Conservation (phyloP, 2,888 invertebrate species). For the Eucera pruinosa region DNA sequence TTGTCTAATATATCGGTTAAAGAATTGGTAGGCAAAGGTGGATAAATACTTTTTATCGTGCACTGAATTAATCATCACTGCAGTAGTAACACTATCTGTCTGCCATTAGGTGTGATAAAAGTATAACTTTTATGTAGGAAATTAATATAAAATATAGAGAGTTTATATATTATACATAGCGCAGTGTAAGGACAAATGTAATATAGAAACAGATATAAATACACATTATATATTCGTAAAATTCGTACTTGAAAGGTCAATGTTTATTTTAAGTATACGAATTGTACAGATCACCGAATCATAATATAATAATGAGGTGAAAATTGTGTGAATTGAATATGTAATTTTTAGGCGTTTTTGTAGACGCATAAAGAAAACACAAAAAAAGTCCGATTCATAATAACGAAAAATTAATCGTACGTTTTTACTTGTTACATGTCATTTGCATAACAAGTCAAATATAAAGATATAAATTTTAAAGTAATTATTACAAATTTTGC, state of each 20-base stretch:
- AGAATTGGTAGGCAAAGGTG: conserved; percentile 14
- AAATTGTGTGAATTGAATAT: conserved; percentile 32
- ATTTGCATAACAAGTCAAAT: conserved; percentile 18
- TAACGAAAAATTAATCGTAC: conserved; percentile 18
- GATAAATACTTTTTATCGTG: conserved; percentile 38
- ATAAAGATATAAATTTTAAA: conserved; percentile 37
- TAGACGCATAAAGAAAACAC: conserved; percentile 18
- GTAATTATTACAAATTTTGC: conserved; percentile 35
- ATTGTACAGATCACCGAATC: conserved; percentile 53
- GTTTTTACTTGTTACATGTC: conserved; percentile 31
- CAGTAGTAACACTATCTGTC: conserved; percentile 48
- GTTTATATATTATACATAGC: conserved; percentile 60
- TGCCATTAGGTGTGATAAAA: conserved; percentile 49
- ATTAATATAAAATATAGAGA: conserved; percentile 64
- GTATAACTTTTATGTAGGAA: conserved; percentile 58
- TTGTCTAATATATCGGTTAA: conserved; percentile 23
- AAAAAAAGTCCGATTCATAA: conserved; percentile 5
- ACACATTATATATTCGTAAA: conserved; percentile 64
- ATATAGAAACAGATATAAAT: conserved; percentile 63
- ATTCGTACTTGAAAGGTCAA: conserved; percentile 55
- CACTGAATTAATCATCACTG: conserved; percentile 38
- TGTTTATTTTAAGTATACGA: conserved; percentile 62
- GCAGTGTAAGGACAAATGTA: conserved; percentile 59
- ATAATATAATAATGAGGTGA: conserved; percentile 36
- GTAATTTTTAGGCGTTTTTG: conserved; percentile 15